A percentile compares a stretch with the other conserved stretches of the same genome.
These are phyloP conservation scores for Otocyon megalotis DNA, from an alignment of 2,113 vertebrate genomes.

Conservation along the genomic window DNA sequence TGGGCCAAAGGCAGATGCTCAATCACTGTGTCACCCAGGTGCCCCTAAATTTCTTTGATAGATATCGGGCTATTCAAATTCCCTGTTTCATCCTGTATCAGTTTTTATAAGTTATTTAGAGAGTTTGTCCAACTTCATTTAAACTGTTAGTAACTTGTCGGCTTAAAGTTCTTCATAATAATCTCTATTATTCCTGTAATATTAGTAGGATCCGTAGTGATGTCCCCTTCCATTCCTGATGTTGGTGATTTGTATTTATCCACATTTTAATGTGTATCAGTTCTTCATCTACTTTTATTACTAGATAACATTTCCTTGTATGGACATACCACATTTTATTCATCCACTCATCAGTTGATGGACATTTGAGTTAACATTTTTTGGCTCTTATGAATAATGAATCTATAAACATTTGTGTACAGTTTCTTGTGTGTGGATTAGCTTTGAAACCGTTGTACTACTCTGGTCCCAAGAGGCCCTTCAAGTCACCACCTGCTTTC, in stretches of 20 bases:
- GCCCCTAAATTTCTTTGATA: not conserved
- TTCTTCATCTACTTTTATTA: not conserved
- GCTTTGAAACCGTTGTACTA: not conserved
- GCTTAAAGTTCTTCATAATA: not conserved
- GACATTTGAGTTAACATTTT: not conserved
- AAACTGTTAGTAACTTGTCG: not conserved
- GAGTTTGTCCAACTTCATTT: not conserved
- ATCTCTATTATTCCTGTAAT: not conserved
- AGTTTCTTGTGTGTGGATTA: not conserved
- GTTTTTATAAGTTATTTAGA: conserved; percentile 22
- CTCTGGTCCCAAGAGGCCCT: not conserved
- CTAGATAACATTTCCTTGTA: not conserved
- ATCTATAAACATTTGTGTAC: not conserved
- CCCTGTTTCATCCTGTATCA: not conserved
- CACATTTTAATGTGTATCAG: not conserved
- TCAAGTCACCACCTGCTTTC: not conserved
- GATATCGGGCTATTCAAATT: not conserved
- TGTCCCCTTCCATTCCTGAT: not conserved
- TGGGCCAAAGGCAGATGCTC: too few relatives aligned
- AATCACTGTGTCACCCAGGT: too few relatives aligned
- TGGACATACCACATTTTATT: not conserved
- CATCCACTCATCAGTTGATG: not conserved
- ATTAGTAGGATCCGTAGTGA: not conserved
- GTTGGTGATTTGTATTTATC: not conserved
- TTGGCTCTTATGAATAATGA: not conserved